Percentiles rank a stretch among this genome's conserved stretches.
Conservation (phyloP, 2,888 invertebrate species). For the Xestia ashworthii region DNA sequence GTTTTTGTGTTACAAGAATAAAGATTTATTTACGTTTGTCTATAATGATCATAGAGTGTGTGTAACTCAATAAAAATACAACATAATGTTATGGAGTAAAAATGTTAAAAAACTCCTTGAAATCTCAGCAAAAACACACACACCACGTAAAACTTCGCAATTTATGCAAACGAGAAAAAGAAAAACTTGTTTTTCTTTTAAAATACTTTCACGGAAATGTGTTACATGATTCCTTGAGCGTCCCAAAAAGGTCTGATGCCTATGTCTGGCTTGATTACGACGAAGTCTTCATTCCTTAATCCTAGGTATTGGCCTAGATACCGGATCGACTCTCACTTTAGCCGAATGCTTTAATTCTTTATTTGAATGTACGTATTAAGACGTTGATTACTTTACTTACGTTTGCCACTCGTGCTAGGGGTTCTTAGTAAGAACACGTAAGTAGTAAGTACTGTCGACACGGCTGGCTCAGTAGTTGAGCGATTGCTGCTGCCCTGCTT, state of each 20-base stretch:
- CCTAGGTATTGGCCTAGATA: conserved; percentile 31
- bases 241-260: conserved; percentile 32
- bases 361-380: neutral
- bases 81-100: neutral
- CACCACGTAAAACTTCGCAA: neutral
- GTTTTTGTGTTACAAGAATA: neutral
- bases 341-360: neutral
- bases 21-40: conserved; percentile 1
- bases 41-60: neutral
- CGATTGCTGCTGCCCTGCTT: too few relatives aligned
- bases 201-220: conserved; percentile 55
- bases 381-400: too few relatives aligned
- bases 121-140: conserved; percentile 6
- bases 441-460: too few relatives aligned
- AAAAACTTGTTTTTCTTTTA: conserved; percentile 17
- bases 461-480: too few relatives aligned
- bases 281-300: conserved; percentile 34
- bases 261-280: conserved; percentile 31
- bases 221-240: conserved; percentile 10
- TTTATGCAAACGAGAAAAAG: conserved; percentile 26
- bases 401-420: too few relatives aligned
- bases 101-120: neutral
- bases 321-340: conserved; percentile 18
- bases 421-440: too few relatives aligned
- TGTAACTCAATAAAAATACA: neutral